Base-by-base conservation (phyloP, 1,140 invertebrate species). In the Dinothrombium tinctorium region DNA sequence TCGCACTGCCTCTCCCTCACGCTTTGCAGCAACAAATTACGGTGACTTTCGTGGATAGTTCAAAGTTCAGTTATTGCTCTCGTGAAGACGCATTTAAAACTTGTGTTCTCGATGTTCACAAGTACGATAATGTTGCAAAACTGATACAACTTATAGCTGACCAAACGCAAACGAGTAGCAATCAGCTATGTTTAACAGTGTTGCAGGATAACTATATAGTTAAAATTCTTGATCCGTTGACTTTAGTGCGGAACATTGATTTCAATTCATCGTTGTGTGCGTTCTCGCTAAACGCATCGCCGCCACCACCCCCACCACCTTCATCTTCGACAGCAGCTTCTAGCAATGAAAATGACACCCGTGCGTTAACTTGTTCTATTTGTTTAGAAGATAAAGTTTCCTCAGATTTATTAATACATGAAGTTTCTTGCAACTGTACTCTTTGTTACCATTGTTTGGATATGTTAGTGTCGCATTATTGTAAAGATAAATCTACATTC, bases 1-100 rank as follows among this genome's bases (percentile, higher is more conserved):
- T 76, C 3, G 72, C 72, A 14, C 66, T 76, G 26, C 72, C 72
- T 6, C 56, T 76, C 40, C 72, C 72, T 33, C 62, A 68, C 48
- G 71, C 70, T 12, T 68, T 71, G 61, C 69, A 74, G 50, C 61
- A 64, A 43, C 69, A 72, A 53, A 55, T 75, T 41, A 50, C 29
- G 5, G 4, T 40, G 3, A 28, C 17, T 12, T 40, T 28, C 29
- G 21, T 26, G 15, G 7, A 12, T n/a, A n/a, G 11, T 14, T 11
- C 7, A 17, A 11, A 14, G n/a, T 9, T 7, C 7, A 14, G n/a
- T 12, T 25, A 12, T 29, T 9, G 25, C 17, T 12, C 15, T 11
- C 24, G 15, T 7, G 4, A 9, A 14, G 29, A n/a, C 4, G 12
- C 15, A 8, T 12, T 14, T 6, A 40, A 4, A 17, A n/a, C 14